Evolutionary conservation across 2,113 vertebrate species (phyloP).

Genomic region (Axis porcinus): DNA sequence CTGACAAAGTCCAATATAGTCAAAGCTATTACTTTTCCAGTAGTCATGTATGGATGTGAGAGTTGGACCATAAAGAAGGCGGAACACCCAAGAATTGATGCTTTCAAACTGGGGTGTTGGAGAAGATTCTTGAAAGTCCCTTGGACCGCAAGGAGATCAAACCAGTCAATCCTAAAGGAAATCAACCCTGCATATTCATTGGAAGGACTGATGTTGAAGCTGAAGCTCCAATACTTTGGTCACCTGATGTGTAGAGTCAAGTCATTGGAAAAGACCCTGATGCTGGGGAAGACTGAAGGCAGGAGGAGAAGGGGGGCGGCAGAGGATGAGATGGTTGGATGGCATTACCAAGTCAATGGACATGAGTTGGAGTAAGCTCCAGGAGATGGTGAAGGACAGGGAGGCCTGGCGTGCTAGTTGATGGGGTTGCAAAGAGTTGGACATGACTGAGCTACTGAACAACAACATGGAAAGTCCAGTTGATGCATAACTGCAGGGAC

Average conservation of each 20-base stretch:
- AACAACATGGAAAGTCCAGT: background rate
- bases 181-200: background rate
- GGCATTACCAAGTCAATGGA: background rate
- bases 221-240: background rate
- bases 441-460: background rate
- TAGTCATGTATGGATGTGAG: background rate
- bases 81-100: background rate
- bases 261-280: background rate
- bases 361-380: background rate
- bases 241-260: background rate
- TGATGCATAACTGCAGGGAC: background rate
- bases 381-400: background rate
- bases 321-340: background rate
- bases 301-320: background rate
- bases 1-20: background rate
- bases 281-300: background rate
- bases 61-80: background rate
- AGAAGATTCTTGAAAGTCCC: background rate
- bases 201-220: background rate
- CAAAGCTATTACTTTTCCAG: background rate
- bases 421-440: background rate
- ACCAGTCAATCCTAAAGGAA: background rate
- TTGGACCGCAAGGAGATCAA: background rate
- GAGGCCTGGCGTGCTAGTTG: background rate
- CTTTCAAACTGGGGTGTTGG: background rate